phyloP scores from a whole-genome alignment of 2,888 invertebrate genomes.

The Abrostola tripartita region DNA sequence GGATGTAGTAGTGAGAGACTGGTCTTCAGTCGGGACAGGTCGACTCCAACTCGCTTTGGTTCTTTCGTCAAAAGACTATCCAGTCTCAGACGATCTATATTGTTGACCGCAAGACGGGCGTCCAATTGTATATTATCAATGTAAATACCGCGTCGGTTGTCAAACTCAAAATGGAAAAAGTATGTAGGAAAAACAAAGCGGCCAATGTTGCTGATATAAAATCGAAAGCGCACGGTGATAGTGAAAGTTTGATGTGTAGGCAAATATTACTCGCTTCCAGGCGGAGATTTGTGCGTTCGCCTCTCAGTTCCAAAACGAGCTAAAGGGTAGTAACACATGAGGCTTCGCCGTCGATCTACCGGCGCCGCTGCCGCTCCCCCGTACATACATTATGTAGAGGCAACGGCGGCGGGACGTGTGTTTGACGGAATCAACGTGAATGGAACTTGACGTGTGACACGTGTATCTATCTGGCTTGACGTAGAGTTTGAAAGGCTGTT shows the following conservation, averaged over 20 bases:
- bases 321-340: conserved; percentile 73
- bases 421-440: conserved; percentile 82
- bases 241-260: conserved; percentile 89
- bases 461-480: conserved; percentile 72
- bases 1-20: too few relatives aligned
- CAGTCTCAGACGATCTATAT: too few relatives aligned
- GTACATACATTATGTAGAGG: conserved; percentile 79
- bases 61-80: too few relatives aligned
- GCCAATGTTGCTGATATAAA: conserved; percentile 81
- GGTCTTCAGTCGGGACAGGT: too few relatives aligned
- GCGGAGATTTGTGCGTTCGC: conserved; percentile 85
- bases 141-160: conserved; percentile 59
- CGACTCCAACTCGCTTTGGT: too few relatives aligned
- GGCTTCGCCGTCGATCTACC: conserved; percentile 66
- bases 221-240: conserved; percentile 86
- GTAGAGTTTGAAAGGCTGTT: conserved; percentile 68
- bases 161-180: conserved; percentile 66
- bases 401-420: conserved; percentile 68
- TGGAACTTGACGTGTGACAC: conserved; percentile 82
- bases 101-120: conserved; percentile 22
- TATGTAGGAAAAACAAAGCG: conserved; percentile 79
- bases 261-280: conserved; percentile 85
- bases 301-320: conserved; percentile 78
- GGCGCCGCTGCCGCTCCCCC: conserved; percentile 54
- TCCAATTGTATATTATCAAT: conserved; percentile 37